Conservation (phyloP, 2,113 vertebrate genomes). For the Melospiza georgiana region DNA sequence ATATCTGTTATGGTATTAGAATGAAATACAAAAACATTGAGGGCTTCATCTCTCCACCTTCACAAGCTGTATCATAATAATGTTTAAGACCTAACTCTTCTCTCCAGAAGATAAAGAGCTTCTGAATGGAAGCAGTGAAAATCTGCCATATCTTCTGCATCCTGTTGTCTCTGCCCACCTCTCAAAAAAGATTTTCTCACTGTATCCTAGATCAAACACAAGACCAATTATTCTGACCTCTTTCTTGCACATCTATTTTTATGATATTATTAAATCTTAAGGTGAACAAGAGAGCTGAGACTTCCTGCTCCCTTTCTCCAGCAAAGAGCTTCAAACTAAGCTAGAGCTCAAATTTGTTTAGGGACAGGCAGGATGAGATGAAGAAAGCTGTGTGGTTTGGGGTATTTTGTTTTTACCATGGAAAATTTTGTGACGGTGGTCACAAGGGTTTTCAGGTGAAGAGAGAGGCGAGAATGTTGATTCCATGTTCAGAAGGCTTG, state of each 20-base stretch:
- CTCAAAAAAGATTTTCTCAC: background rate
- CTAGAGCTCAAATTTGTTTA: background rate
- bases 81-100: background rate
- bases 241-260: background rate
- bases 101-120: background rate
- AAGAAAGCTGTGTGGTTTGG: background rate
- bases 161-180: background rate
- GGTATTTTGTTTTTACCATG: rapidly evolving
- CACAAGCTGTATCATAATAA: background rate
- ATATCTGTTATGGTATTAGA: background rate
- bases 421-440: background rate
- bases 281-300: background rate
- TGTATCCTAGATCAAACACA: rapidly evolving
- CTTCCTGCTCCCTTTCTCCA: background rate
- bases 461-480: no score
- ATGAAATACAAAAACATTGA: background rate
- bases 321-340: background rate
- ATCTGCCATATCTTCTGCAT: background rate
- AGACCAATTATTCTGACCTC: background rate
- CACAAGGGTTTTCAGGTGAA: no score
- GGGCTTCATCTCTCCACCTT: background rate
- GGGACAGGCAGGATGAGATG: background rate
- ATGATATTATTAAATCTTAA: background rate
- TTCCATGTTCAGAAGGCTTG: no score
- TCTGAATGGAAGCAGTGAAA: background rate